Base-by-base conservation (phyloP, 2,113 vertebrate genomes). In the Fregetta grallaria region DNA sequence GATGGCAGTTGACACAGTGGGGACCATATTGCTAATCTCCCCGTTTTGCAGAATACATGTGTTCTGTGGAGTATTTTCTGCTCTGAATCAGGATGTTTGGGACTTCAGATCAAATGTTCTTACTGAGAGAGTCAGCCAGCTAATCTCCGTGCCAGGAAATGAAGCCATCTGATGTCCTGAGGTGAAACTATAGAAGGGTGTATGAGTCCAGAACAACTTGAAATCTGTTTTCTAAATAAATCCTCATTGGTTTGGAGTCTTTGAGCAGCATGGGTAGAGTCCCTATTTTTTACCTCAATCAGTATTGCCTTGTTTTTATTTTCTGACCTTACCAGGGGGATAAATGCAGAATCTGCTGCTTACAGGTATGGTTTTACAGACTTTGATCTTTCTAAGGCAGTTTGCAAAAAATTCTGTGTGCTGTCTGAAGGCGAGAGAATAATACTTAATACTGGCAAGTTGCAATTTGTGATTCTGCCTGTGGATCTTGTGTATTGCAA, bases 71-170 rank as follows among this genome's bases (percentile, higher is more conserved):
- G 80, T 40, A 88, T 94, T 96, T 96, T 96, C 78, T 96, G 84
- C 89, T 92, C 80, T 96, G 91, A 96, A 92, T 95, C 96, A 97
- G 95, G 94, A 95, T 96, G 96, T 97, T 94, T 95, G 87, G 91
- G 89, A 92, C 91, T 95, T 96, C 70, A 68, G 77, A 96, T 97
- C 93, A 94, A 96, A 96, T 96, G 94, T 96, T 97, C 94, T 82
- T 89, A 52, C 84, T 78, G 84, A 81, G 92, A 92, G 75, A 97
- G 84, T 92, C 91, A 96, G 91, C 95, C 95, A 96, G 34, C 93
- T 91, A 84, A 95, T 96, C 87, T 94, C 80, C 87, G 92, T 79
- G 96, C 95, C 95, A 97, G 93, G 96, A 97, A 97, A 96, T 96
- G 62, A 95, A 95, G 91, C 94, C 95, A 97, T 96, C 94, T 96